These are phyloP conservation scores for Meleagris gallopavo DNA, from an alignment of 2,113 vertebrate species.

Conservation along the genomic window DNA sequence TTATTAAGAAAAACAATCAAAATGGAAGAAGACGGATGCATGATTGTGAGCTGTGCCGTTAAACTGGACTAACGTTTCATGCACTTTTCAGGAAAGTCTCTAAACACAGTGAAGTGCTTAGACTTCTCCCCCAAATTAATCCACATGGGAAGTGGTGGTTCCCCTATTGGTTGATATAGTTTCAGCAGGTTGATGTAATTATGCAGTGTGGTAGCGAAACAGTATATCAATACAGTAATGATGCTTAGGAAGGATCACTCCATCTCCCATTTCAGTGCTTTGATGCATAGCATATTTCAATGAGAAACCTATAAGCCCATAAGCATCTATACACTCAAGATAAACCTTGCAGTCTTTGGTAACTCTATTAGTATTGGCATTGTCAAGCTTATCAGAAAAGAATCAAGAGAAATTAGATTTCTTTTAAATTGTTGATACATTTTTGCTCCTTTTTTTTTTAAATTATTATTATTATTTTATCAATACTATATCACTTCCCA, in stretches of 20 bases:
- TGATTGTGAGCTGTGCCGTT: background rate
- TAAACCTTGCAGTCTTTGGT: background rate
- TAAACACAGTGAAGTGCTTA: background rate
- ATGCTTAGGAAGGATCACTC: background rate
- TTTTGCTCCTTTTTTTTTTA: background rate
- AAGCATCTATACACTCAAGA: background rate
- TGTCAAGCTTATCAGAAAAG: background rate
- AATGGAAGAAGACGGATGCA: background rate
- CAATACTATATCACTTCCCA: background rate
- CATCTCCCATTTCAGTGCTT: background rate
- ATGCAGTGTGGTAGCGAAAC: background rate
- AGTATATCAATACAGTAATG: background rate
- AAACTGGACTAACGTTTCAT: background rate
- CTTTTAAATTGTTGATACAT: background rate
- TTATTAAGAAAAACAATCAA: conserved; percentile 1
- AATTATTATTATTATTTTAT: too few species aligned
- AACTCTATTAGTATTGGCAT: background rate
- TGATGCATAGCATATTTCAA: background rate
- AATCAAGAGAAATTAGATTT: background rate
- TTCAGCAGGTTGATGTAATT: background rate
- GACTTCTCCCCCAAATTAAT: background rate
- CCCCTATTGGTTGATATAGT: background rate
- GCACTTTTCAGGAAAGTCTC: conserved; percentile 23
- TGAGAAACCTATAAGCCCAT: background rate
- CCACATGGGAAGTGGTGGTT: background rate